Percentiles rank a stretch among this genome's conserved stretches.
Conservation (phyloP, 2,888 invertebrate species). For the Hemicrepidius hirtus region DNA sequence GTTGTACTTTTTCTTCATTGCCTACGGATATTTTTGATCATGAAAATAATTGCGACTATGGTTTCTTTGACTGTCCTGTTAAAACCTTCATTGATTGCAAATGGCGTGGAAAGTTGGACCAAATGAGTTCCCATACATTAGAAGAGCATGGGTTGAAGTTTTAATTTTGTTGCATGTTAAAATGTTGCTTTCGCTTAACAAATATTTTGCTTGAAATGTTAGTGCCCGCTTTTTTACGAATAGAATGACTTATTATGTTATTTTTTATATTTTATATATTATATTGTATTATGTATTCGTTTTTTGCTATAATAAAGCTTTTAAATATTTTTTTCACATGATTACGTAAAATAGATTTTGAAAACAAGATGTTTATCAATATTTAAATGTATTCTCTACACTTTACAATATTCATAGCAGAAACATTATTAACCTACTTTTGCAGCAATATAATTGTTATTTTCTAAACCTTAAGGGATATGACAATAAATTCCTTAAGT, state of each 20-base stretch:
- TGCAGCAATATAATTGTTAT: slow-evolving; percentile 9
- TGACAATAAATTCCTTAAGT: slow-evolving; percentile 5
- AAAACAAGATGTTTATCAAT: no score
- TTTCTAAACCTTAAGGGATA: slow-evolving; percentile 11
- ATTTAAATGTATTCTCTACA: slow-evolving; percentile 4
- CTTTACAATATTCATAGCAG: slow-evolving; percentile 6
- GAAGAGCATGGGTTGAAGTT: slow-evolving; percentile 22
- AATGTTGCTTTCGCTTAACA: no score
- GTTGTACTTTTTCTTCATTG: slow-evolving; percentile 21
- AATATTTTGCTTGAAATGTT: no score
- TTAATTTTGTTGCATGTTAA: not conserved
- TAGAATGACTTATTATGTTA: no score
- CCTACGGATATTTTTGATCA: slow-evolving; percentile 18
- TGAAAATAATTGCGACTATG: slow-evolving; percentile 30
- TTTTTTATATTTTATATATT: no score
- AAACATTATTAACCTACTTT: slow-evolving; percentile 15
- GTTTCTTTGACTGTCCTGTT: slow-evolving; percentile 23
- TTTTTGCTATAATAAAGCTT: no score
- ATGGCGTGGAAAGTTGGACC: slow-evolving; percentile 32
- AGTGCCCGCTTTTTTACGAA: no score
- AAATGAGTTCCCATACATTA: slow-evolving; percentile 17
- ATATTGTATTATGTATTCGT: no score
- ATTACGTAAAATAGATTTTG: no score
- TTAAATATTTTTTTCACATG: no score
- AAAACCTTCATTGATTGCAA: slow-evolving; percentile 31